phyloP scores from a whole-genome alignment of 2,888 invertebrate genomes.

The Parascotia fuliginaria region DNA sequence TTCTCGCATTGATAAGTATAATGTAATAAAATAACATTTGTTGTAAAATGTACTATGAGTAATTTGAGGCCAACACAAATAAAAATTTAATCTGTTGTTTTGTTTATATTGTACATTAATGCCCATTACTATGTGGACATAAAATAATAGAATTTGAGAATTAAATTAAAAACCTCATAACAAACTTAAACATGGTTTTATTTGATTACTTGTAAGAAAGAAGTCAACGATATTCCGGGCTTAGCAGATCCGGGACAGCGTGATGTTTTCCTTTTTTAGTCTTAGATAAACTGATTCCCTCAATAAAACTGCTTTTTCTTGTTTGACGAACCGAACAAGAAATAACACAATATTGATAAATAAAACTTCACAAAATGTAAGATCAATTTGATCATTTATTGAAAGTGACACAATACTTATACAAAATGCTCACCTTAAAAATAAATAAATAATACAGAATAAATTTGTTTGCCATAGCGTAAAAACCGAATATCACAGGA shows the following conservation, averaged over 20 bases:
- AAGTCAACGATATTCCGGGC: too few relatives aligned
- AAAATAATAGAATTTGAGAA: too few relatives aligned
- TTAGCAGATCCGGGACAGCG: too few relatives aligned
- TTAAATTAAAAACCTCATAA: too few relatives aligned
- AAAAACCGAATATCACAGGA: slow-evolving; percentile 32
- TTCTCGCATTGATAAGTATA: slow-evolving; percentile 75
- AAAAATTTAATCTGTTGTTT: slow-evolving; percentile 72
- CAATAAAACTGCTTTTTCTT: too few relatives aligned
- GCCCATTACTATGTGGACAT: too few relatives aligned
- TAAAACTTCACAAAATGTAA: slow-evolving; percentile 17
- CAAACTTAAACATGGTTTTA: too few relatives aligned
- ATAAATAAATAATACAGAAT: slow-evolving; percentile 33
- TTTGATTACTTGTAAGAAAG: too few relatives aligned
- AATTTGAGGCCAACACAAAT: slow-evolving; percentile 83
- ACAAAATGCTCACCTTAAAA: slow-evolving; percentile 34
- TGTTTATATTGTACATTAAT: slow-evolving; percentile 42
- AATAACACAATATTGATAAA: too few relatives aligned
- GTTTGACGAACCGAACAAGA: too few relatives aligned
- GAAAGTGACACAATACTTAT: slow-evolving; percentile 30
- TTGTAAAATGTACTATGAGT: slow-evolving; percentile 81
- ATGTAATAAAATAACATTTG: slow-evolving; percentile 73
- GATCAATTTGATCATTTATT: slow-evolving; percentile 48
- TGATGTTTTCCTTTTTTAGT: too few relatives aligned
- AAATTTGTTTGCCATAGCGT: slow-evolving; percentile 5
- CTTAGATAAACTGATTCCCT: too few relatives aligned